Conservation (phyloP, 1,140 invertebrate genomes). For the Anastrepha obliqua region DNA sequence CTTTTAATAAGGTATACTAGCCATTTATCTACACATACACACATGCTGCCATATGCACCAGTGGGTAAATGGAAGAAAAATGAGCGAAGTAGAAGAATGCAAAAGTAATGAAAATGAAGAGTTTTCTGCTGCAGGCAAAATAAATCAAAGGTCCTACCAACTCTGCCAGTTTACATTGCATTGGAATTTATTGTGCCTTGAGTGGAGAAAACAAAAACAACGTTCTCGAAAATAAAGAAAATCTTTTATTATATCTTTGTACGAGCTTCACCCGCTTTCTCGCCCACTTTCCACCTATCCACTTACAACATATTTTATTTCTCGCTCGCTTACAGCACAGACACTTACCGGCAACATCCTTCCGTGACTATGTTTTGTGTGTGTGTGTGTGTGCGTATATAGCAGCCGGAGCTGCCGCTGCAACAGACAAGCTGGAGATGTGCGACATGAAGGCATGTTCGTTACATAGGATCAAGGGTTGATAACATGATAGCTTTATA, state of each 20-base stretch:
- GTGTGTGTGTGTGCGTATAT: background rate
- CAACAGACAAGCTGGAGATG: conserved; percentile 42
- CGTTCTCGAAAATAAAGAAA: background rate
- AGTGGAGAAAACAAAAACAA: conserved; percentile 5
- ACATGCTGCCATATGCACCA: background rate
- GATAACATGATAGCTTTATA: conserved; percentile 59
- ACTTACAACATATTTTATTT: conserved; percentile 23
- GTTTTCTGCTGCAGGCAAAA: conserved; percentile 66
- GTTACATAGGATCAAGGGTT: conserved; percentile 56
- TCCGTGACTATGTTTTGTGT: background rate
- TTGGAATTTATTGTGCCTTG: background rate
- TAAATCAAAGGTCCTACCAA: conserved; percentile 73
- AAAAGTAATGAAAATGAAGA: conserved; percentile 66
- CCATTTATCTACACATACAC: background rate
- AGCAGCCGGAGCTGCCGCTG: background rate
- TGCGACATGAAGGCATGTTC: conserved; percentile 42
- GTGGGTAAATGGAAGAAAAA: conserved; percentile 14
- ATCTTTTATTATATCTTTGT: background rate
- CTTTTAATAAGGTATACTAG: background rate
- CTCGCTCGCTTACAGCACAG: background rate
- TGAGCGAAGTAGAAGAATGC: background rate
- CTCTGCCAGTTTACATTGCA: conserved; percentile 31
- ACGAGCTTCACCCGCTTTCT: background rate
- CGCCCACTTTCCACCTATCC: background rate
- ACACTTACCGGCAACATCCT: conserved; percentile 12